These are phyloP conservation scores for Ctenomys sociabilis DNA, from an alignment of 2,113 vertebrate species.

Conservation along the genomic window DNA sequence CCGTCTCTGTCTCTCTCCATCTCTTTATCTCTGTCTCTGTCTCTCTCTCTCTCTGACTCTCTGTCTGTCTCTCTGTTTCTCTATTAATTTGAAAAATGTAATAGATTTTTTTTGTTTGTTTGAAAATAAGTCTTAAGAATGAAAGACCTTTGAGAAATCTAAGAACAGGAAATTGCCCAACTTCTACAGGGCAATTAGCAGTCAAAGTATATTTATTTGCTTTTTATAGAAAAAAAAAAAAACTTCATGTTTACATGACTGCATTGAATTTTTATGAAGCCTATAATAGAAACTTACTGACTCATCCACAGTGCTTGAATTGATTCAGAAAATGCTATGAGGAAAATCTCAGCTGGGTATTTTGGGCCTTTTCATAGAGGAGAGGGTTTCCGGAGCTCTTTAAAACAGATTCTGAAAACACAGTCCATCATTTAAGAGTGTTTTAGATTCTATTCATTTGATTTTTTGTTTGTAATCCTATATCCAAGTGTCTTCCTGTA, in stretches of 20 bases:
- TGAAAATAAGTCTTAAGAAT: constrained; percentile 65
- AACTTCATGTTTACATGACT: constrained; percentile 67
- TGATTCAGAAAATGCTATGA: constrained; percentile 73
- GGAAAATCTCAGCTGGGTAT: constrained; percentile 66
- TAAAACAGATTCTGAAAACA: constrained; percentile 58
- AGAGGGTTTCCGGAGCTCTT: constrained; percentile 44
- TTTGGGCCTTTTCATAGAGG: constrained; percentile 15
- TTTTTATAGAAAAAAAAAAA: constrained; percentile 60
- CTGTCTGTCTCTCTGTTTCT: neutral
- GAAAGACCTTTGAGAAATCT: constrained; percentile 62
- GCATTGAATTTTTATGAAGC: constrained; percentile 77
- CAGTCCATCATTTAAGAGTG: neutral
- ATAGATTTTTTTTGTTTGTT: constrained; percentile 60
- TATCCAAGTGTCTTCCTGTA: constrained; percentile 14
- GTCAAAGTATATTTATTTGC: constrained; percentile 71
- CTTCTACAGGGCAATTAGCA: constrained; percentile 63
- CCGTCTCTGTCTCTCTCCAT: neutral
- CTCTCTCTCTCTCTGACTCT: neutral
- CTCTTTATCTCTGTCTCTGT: neutral
- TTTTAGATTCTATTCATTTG: neutral
- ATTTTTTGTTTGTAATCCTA: neutral
- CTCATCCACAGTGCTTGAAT: constrained; percentile 72
- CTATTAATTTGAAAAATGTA: constrained; percentile 56
- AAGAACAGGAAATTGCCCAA: constrained; percentile 62
- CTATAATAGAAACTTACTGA: constrained; percentile 75